Evolutionary conservation across 2,113 vertebrate species (phyloP).

Genomic region (Cichladusa arquata): DNA sequence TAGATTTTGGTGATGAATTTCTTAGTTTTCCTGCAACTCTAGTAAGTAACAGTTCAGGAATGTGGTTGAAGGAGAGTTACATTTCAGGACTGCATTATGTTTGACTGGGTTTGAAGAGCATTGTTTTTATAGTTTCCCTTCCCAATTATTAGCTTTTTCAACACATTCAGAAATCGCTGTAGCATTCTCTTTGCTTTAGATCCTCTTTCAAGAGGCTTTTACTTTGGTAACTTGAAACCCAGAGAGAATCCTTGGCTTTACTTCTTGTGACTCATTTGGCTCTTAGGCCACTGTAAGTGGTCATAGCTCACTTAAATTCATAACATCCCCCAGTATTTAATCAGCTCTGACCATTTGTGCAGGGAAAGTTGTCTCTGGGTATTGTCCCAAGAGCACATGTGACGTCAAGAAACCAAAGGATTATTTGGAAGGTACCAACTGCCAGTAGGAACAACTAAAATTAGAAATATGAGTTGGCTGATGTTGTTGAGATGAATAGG

Average conservation of each 20-base stretch:
- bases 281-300: not conserved
- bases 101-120: not conserved
- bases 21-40: not conserved
- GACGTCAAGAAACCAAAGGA: not conserved
- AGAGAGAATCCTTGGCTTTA: not conserved
- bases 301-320: not conserved
- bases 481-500: not conserved
- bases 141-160: not conserved
- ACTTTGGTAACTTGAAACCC: not conserved
- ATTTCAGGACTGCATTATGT: not conserved
- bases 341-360: not conserved
- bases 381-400: not conserved
- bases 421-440: not conserved
- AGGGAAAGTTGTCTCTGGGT: not conserved
- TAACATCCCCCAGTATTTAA: not conserved
- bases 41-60: not conserved
- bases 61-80: not conserved
- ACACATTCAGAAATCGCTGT: not conserved
- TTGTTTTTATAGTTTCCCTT: not conserved
- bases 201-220: conserved; percentile 11
- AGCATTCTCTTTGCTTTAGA: not conserved
- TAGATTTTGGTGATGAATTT: not conserved
- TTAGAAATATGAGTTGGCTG: not conserved
- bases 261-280: not conserved
- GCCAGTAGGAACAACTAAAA: conserved; percentile 5